These are phyloP conservation scores for Ctenomys sociabilis DNA, from an alignment of 2,113 vertebrate genomes.

Conservation along the genomic window DNA sequence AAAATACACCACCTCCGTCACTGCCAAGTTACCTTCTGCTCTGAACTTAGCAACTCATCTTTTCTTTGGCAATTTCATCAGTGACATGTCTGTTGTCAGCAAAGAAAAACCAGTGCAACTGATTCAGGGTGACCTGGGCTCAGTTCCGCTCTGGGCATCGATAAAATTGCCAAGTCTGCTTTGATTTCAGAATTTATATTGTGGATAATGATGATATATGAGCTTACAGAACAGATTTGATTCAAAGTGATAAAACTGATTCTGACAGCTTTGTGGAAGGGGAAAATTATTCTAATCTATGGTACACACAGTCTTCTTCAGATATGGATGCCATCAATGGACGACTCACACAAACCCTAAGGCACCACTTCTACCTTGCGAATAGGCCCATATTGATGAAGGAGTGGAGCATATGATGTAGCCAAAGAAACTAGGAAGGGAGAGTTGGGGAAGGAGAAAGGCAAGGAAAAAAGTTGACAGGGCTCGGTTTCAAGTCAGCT, in stretches of 20 bases:
- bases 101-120: conserved; percentile 63
- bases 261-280: conserved; percentile 71
- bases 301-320: conserved; percentile 47
- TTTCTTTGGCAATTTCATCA: conserved; percentile 75
- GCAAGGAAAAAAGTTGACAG: not conserved
- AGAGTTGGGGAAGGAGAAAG: not conserved
- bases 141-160: conserved; percentile 68
- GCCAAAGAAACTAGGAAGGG: not conserved
- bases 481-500: conserved; percentile 8
- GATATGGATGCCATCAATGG: conserved; percentile 1
- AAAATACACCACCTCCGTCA: conserved; percentile 54
- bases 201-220: conserved; percentile 75
- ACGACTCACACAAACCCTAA: not conserved
- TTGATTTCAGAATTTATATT: conserved; percentile 78
- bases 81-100: conserved; percentile 72
- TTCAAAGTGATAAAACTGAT: conserved; percentile 61
- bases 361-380: not conserved
- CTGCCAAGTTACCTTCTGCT: conserved; percentile 64
- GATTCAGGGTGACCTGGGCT: conserved; percentile 79
- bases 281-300: conserved; percentile 60
- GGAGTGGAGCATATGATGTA: not conserved
- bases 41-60: conserved; percentile 73
- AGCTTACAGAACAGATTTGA: conserved; percentile 54
- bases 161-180: conserved; percentile 79
- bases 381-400: not conserved